Base-by-base conservation (phyloP, 2,113 vertebrate species). In the Bubo blakistoni region DNA sequence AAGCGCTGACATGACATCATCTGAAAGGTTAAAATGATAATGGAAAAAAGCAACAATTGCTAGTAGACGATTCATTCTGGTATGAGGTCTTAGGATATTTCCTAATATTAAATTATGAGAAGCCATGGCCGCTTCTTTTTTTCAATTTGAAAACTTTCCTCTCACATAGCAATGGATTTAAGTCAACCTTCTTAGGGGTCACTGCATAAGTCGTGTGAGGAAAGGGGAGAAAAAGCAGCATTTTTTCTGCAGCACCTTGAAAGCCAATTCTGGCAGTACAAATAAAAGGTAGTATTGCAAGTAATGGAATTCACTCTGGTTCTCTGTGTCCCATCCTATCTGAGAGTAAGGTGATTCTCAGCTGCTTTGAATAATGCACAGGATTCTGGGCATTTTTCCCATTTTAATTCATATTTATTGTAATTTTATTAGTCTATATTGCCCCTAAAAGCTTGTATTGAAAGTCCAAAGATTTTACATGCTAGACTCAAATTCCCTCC, bases 231-330 rank as follows among this genome's bases (percentile, higher is more conserved):
- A 8, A 22, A 8, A 13, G 16, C 36, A 30, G 19, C 5, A 52
- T 84, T 81, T 88, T 32, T 44, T 66, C 44, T 47, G 4, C 14
- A 58, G 34, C 26, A 57, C 34, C 49, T 17, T 57, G 76, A 66
- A 77, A 82, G 16, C 9, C 17, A 11, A 0, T 61, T 72, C 34
- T 81, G 67, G 27, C 40, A 66, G 2, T 9, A 16, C 25, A 52
- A 3, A 14, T 44, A 5, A 16, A 67, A 52, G 26, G 29, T 63
- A 0, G 0, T 13, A 3, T 17, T 83, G 47, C 52, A n/a, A 49
- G 6, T 6, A 27, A 16, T n/a, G 17, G 21, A 25, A 72, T 65
- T 86, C 34, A 19, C 29, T 51, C 24, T 34, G 19, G 26, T 61
- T 24, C 46, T 32, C 66, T 72, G 16, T 38, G 54, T 49, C 76